Evolutionary conservation across 37 sponge, comb jelly and placozoan species (phyloP).

Genomic region (Bolinopsis microptera): DNA sequence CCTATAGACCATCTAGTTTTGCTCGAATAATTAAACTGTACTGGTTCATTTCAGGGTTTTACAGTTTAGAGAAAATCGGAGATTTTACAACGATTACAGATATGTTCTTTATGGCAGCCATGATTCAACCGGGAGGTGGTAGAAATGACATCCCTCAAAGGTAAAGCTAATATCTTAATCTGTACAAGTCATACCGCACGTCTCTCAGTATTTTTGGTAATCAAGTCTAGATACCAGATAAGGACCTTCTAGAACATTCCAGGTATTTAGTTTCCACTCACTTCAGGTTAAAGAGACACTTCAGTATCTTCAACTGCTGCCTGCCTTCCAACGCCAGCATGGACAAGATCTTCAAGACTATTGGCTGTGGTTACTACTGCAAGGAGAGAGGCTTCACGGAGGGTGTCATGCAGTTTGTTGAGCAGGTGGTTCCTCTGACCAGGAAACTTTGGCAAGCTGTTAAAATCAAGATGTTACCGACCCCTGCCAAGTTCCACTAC

Average conservation of each 20-base stretch:
- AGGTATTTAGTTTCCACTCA: too few species aligned
- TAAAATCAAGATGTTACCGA: conserved; percentile 64
- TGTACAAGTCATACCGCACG: conserved; percentile 41
- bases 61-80: conserved; percentile 63
- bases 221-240: too few species aligned
- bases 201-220: too few species aligned
- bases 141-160: conserved; percentile 66
- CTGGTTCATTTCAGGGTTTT: conserved; percentile 23
- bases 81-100: conserved; percentile 65
- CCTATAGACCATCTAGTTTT: neutral
- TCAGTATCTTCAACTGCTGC: conserved; percentile 66
- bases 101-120: conserved; percentile 66
- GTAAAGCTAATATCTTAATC: conserved; percentile 13
- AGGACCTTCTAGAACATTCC: too few species aligned
- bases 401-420: conserved; percentile 49
- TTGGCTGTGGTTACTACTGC: conserved; percentile 65
- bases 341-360: conserved; percentile 66
- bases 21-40: neutral
- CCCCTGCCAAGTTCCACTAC: conserved; percentile 69
- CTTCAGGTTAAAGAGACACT: conserved; percentile 58
- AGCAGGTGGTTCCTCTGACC: conserved; percentile 13
- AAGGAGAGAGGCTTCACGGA: conserved; percentile 44
- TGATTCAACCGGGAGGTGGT: conserved; percentile 65
- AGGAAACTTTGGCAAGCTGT: conserved; percentile 21
- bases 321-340: conserved; percentile 64